Conservation (phyloP, 2,113 vertebrate genomes). For the Plestiodon gilberti region DNA sequence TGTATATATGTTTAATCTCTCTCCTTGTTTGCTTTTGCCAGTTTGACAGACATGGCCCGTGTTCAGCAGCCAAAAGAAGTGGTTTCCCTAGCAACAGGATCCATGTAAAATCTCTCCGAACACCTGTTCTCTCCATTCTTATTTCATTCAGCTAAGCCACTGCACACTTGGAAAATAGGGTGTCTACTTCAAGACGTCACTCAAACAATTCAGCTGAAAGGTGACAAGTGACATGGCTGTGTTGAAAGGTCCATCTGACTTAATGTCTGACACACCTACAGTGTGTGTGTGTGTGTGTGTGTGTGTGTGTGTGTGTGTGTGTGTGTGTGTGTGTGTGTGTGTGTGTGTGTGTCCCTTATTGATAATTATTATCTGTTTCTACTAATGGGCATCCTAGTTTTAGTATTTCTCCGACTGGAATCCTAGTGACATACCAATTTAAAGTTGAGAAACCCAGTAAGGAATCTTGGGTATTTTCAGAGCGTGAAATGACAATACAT, state of each 20-base stretch:
- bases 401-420: conserved; percentile 31
- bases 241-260: neutral
- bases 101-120: conserved; percentile 65
- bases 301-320: too few relatives aligned
- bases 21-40: conserved; percentile 47
- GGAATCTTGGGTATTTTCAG: conserved; percentile 43
- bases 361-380: conserved; percentile 39
- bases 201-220: conserved; percentile 36
- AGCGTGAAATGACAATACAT: conserved; percentile 66
- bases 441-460: conserved; percentile 55
- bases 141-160: conserved; percentile 56
- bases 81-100: conserved; percentile 76
- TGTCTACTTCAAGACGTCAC: conserved; percentile 48
- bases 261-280: neutral
- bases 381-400: conserved; percentile 7
- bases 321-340: too few relatives aligned
- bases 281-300: too few relatives aligned
- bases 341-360: too few relatives aligned
- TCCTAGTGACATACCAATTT: conserved; percentile 33
- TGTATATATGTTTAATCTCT: conserved; percentile 44
- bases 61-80: conserved; percentile 63
- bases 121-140: conserved; percentile 66
- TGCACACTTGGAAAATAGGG: conserved; percentile 47
- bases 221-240: neutral
- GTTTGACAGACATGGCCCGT: conserved; percentile 57